Evolutionary conservation across 2,113 vertebrate genomes (phyloP).

Genomic region (Tragelaphus imberbis): DNA sequence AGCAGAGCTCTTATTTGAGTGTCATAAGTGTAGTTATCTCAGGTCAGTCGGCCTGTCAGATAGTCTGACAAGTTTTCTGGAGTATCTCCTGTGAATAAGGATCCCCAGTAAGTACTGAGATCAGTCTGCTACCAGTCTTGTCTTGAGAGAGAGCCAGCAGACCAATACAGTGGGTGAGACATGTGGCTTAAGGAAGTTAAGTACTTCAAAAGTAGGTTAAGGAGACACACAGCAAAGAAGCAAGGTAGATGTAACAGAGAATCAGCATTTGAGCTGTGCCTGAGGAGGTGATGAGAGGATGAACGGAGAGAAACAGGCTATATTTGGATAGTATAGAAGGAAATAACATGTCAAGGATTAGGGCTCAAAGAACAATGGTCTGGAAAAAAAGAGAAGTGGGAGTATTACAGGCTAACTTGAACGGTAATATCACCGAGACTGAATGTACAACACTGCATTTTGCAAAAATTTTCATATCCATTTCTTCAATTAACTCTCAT

Average conservation of each 20-base stretch:
- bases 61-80: neutral
- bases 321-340: neutral
- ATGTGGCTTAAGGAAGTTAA: neutral
- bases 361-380: neutral
- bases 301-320: neutral
- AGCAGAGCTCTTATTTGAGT: neutral
- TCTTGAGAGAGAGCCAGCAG: neutral
- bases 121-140: neutral
- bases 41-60: neutral
- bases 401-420: neutral
- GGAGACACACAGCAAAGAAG: neutral
- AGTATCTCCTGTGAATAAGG: neutral
- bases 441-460: neutral
- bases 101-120: neutral
- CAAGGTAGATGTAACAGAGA: neutral
- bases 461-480: neutral
- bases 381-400: neutral
- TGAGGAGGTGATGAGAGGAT: too few relatives aligned
- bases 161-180: neutral
- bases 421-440: neutral
- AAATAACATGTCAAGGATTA: neutral
- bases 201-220: neutral
- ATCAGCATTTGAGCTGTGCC: neutral
- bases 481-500: neutral
- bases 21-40: neutral